phyloP scores from a whole-genome alignment of 2,113 vertebrate genomes.

The Corapipo altera region DNA sequence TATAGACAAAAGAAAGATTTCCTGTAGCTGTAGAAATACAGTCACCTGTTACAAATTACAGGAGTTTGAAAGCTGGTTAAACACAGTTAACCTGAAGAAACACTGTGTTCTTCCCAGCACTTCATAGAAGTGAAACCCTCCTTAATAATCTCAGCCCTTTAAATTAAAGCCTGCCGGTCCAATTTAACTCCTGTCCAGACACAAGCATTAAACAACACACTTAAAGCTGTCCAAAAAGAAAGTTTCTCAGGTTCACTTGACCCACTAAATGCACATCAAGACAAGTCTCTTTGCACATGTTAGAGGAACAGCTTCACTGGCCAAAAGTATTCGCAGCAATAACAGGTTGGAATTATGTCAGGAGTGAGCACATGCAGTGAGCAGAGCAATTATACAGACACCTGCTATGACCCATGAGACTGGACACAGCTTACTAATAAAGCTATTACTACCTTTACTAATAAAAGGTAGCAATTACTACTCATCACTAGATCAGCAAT shows the following conservation, averaged over 20 bases:
- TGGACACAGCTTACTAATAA: not conserved
- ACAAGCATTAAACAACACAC: not conserved
- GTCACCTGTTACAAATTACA: not conserved
- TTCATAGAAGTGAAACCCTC: not conserved
- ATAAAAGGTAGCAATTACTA: not conserved
- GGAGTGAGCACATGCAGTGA: not conserved
- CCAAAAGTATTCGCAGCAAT: not conserved
- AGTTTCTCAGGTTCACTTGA: not conserved
- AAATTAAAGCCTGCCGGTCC: not conserved
- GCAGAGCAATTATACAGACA: not conserved
- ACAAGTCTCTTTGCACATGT: not conserved
- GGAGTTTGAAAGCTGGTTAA: not conserved
- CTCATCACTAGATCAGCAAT: not conserved
- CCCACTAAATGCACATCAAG: not conserved
- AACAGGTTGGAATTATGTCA: not conserved
- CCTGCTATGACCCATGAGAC: not conserved
- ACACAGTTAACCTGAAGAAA: not conserved
- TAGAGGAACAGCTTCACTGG: not conserved
- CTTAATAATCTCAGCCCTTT: not conserved
- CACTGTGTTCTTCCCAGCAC: not conserved
- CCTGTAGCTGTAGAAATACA: not conserved
- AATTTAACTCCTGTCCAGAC: not conserved
- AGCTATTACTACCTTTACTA: not conserved
- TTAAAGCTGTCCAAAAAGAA: not conserved
- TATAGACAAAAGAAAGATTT: not conserved